These are phyloP conservation scores for Florisuga fusca DNA, from an alignment of 2,797 vertebrate genomes.

Conservation along the genomic window DNA sequence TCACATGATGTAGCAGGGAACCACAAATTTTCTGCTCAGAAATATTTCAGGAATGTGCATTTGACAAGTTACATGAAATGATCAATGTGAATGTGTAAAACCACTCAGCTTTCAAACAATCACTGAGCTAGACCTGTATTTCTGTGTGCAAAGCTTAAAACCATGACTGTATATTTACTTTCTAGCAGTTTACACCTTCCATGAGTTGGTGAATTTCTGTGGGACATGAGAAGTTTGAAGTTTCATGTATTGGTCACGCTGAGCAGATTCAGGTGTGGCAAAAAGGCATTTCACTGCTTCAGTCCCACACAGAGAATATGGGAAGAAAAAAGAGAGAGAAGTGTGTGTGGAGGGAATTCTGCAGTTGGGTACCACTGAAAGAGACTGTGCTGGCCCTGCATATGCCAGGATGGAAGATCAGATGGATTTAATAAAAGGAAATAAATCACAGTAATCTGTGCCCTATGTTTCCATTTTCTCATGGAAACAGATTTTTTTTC, in stretches of 20 bases:
- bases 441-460: not conserved
- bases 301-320: not conserved
- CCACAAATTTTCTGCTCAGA: not conserved
- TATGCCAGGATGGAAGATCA: not conserved
- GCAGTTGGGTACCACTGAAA: not conserved
- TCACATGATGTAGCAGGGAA: not conserved
- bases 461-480: not conserved
- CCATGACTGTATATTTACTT: not conserved
- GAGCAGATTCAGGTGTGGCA: not conserved
- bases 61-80: not conserved
- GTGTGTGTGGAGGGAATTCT: not conserved
- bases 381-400: not conserved
- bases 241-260: not conserved
- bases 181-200: not conserved
- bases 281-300: not conserved
- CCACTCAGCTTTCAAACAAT: not conserved
- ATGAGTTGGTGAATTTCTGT: not conserved
- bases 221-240: not conserved
- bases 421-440: not conserved
- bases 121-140: not conserved
- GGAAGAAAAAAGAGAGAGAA: not conserved
- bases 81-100: not conserved
- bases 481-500: not conserved
- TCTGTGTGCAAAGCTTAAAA: not conserved
- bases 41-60: not conserved